Percentiles rank a stretch among this genome's conserved stretches.
Conservation (phyloP, 2,797 vertebrate genomes). For the Oreortyx pictus region DNA sequence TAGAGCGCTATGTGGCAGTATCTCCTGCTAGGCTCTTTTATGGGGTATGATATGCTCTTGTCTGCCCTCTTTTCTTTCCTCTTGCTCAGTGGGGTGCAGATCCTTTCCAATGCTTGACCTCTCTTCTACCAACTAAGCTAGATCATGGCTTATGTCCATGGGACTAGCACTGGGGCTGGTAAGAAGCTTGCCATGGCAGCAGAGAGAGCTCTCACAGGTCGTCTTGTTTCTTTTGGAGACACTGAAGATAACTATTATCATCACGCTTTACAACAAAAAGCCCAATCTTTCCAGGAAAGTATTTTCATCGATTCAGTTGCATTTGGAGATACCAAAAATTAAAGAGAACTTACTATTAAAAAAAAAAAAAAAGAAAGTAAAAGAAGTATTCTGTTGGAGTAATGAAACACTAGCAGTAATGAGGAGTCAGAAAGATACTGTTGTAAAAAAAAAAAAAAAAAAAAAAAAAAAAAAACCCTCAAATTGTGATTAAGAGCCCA, state of each 20-base stretch:
- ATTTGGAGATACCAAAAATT: neutral
- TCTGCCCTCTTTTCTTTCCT: neutral
- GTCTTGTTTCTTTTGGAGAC: neutral
- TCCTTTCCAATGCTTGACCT: neutral
- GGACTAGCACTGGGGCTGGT: neutral
- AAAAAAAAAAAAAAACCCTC: neutral
- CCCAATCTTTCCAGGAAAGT: neutral
- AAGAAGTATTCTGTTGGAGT: neutral
- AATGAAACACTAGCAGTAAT: neutral
- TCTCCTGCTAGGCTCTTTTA: neutral
- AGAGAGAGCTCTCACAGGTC: neutral
- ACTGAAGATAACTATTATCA: neutral
- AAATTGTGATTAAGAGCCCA: neutral
- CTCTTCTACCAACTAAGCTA: neutral
- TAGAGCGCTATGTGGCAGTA: neutral
- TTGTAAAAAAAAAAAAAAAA: neutral
- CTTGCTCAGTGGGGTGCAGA: rapidly evolving
- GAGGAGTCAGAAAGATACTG: neutral
- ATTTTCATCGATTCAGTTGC: neutral
- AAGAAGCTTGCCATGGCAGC: neutral
- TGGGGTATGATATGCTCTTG: rapidly evolving
- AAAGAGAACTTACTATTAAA: neutral
- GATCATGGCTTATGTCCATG: neutral
- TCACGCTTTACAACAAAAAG: neutral
- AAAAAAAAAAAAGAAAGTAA: neutral